Percentiles rank a stretch among this genome's conserved stretches.
Evolutionary conservation across 2,888 invertebrate species (phyloP).

Genomic region (Lepidocyrtinus sp.): DNA sequence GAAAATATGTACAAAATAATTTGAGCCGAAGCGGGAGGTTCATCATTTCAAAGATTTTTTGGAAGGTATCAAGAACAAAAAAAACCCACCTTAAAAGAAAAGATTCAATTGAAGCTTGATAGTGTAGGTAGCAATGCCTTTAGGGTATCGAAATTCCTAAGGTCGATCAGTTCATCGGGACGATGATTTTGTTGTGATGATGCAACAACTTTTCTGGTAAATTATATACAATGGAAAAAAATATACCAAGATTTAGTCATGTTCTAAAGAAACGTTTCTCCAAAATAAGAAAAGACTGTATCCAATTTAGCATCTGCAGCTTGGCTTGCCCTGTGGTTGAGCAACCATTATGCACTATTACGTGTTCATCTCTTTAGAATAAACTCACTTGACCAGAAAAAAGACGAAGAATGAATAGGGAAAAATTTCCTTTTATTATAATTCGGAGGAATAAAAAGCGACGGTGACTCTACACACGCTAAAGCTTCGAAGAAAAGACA

Average conservation of each 20-base stretch:
- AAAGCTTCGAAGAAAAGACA: conserved; percentile 22
- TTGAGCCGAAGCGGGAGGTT: background rate
- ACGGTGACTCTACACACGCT: conserved; percentile 1
- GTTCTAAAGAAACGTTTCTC: conserved; percentile 13
- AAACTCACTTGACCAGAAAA: conserved; percentile 34
- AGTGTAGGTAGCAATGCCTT: conserved; percentile 15
- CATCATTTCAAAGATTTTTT: background rate
- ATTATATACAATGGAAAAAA: too few species aligned
- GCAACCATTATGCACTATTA: background rate
- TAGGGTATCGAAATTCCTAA: conserved; percentile 24
- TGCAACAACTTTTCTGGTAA: background rate
- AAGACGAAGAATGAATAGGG: conserved; percentile 4
- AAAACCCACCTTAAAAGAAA: background rate
- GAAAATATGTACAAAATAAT: background rate
- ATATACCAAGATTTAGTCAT: conserved; percentile 17
- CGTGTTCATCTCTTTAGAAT: background rate
- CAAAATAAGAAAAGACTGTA: too few species aligned
- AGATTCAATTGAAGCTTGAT: background rate
- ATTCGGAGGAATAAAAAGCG: background rate
- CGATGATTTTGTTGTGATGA: conserved; percentile 9
- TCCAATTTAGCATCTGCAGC: conserved; percentile 4
- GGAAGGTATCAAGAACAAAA: background rate
- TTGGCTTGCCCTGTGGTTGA: background rate
- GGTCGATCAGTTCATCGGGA: conserved; percentile 11
- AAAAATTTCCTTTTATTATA: conserved; percentile 5